phyloP scores from a whole-genome alignment of 2,888 invertebrate genomes.

The Limenitis camilla region DNA sequence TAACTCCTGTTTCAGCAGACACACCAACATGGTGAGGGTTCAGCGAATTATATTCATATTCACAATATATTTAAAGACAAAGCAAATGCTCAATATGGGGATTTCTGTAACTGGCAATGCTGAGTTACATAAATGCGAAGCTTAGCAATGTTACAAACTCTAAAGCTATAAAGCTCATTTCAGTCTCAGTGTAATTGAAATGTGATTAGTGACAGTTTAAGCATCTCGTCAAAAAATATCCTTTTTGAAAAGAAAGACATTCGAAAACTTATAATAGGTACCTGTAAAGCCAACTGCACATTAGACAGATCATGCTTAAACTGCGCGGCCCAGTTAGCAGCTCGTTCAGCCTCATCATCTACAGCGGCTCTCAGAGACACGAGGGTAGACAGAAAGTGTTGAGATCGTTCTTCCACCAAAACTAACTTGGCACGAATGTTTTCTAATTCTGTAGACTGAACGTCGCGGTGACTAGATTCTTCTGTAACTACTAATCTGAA shows the following conservation, averaged over 20 bases:
- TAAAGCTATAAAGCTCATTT: no score
- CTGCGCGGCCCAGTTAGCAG: constrained; percentile 67
- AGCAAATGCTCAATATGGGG: no score
- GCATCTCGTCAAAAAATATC: neutral
- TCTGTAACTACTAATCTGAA: constrained; percentile 52
- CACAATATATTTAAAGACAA: neutral
- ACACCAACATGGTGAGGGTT: constrained; percentile 10
- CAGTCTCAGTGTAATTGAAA: no score
- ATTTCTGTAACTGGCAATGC: no score
- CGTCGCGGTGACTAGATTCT: constrained; percentile 49
- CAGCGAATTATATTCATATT: neutral
- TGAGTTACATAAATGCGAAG: no score
- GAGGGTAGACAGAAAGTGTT: constrained; percentile 62
- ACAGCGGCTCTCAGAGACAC: constrained; percentile 61
- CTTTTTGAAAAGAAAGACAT: neutral
- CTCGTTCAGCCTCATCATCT: constrained; percentile 66
- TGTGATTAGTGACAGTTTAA: no score
- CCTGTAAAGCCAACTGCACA: constrained; percentile 65
- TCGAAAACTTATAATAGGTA: constrained; percentile 22
- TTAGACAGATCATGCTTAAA: constrained; percentile 71
- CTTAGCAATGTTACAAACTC: no score
- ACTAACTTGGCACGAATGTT: constrained; percentile 57
- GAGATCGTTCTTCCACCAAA: constrained; percentile 58
- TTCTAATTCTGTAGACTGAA: constrained; percentile 56
- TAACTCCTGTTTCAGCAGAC: constrained; percentile 46